Base-by-base conservation (phyloP, 2,888 invertebrate species). In the Exocentrus adspersus region DNA sequence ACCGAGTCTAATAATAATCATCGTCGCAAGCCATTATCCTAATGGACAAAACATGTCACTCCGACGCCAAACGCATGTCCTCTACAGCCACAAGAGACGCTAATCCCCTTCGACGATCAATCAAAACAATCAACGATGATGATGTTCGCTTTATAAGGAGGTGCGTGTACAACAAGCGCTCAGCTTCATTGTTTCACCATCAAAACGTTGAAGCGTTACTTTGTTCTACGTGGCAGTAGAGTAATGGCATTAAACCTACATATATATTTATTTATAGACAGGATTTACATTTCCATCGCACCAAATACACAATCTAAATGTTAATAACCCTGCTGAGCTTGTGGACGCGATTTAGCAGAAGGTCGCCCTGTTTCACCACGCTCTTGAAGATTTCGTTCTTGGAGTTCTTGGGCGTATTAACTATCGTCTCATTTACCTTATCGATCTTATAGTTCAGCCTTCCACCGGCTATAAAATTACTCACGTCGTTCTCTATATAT, bases 261-360 rank as follows among this genome's bases (percentile, higher is more conserved):
- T 51, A 48, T 10, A 14, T 48, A 17, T 30, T 41, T 53, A 42
- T 53, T 43, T 54, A 28, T 54, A 45, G 28, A 54, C 19, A 6
- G 7, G 6, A 10, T 43, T 16, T 28, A 45, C 45, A 43, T 43
- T 54, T 43, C 43, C 12, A 37, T 51, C 17, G 7, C 10, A 37
- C 37, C 37, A 50, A 59, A 28, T 54, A 62, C 54, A 56, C 46
- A 52, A 46, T 60, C 75, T 82, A 86, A 75, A 90, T 89, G 77
- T 91, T 90, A 77, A 91, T 90, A 70, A 92, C 89, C 76, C 90
- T 84, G 65, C 89, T 88, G 56, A 92, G 82, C 78, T 91, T 91
- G 78, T 92, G 90, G 62, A 91, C 86, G 72, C 91, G 84, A 79
- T 92, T 91, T 50, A 92, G 84, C 46, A 92, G 82, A 66, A 89